Base-by-base conservation (phyloP, 2,113 vertebrate species). In the Leptobrachium leishanense region DNA sequence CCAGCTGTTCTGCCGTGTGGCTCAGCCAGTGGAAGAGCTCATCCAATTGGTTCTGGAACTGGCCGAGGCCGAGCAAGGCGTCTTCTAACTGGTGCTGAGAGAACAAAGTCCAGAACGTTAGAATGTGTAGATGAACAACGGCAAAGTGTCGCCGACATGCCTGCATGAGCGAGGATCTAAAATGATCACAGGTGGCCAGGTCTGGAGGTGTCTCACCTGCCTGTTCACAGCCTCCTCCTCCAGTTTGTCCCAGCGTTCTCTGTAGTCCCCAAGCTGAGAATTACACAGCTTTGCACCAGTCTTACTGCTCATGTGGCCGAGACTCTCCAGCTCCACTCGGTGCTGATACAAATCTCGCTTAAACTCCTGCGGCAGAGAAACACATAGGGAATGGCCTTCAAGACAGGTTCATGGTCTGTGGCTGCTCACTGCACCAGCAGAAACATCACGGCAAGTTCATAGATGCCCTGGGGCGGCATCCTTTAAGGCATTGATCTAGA, bases 281-380 rank as follows among this genome's bases (percentile, higher is more conserved):
- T 85, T 83, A 0, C 91, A 85, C 0, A 86, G 85, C 0, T 86
- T 87, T 0, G 86, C 87, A 0, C 86, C 87, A 0, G 83, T 13
- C 2, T 85, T 89, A 31, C 86, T 85, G 1, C 87, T 91, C 44
- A 86, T 90, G 82, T 94, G 95, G 84, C 90, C 91, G 82, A 94
- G 85, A 68, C 94, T 96, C 84, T 97, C 95, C 67, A 95, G 91
- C 0, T 96, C 95, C 39, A 96, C 94, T 85, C 94, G 93, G 90
- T 92, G 91, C 89, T 96, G 95, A 84, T 96, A 95, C 42, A 97
- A 92, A 81, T 96, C 94, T 70, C 91, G 73, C 87, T 95, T 97
- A 85, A 95, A 94, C 79, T 92, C 93, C 95, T 97, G 85, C 0
- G 74, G 0, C 12, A 62, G 10, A 6, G 0, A 5, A 44, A 74